These are phyloP conservation scores for Sebastes schlegelii DNA, from an alignment of 2,113 vertebrate species.

Conservation along the genomic window DNA sequence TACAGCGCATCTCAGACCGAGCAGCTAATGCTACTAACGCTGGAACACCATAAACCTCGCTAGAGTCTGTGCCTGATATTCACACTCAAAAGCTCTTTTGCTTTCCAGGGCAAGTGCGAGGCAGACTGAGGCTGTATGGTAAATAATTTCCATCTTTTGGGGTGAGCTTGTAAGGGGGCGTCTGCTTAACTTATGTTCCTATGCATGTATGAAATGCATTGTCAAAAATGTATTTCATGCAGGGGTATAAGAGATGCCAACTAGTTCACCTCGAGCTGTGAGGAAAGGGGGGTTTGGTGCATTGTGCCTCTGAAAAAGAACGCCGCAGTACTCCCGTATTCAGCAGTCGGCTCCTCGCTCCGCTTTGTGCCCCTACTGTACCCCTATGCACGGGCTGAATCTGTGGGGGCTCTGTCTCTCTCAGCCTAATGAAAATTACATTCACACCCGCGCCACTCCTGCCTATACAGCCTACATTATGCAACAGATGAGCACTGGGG, in stretches of 20 bases:
- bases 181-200: constrained; percentile 26
- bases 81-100: constrained; percentile 30
- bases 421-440: constrained; percentile 81
- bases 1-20: constrained; percentile 49
- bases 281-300: constrained; percentile 63
- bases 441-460: constrained; percentile 68
- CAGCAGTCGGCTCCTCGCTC: constrained; percentile 52
- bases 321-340: constrained; percentile 60
- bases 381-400: constrained; percentile 41
- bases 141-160: constrained; percentile 62
- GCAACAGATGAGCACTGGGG: constrained; percentile 82
- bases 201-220: constrained; percentile 56
- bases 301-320: constrained; percentile 59
- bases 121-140: constrained; percentile 35
- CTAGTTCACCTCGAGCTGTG: constrained; percentile 73
- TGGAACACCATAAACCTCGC: constrained; percentile 16
- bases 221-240: constrained; percentile 73
- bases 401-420: constrained; percentile 68
- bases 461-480: constrained; percentile 82
- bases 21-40: constrained; percentile 44
- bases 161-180: background rate
- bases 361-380: constrained; percentile 65
- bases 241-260: constrained; percentile 58
- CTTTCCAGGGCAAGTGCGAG: constrained; percentile 20
- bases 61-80: constrained; percentile 11